Percentiles rank a stretch among this genome's conserved stretches.
Conservation (phyloP, 2,113 vertebrate genomes). For the Phoenicopterus ruber region DNA sequence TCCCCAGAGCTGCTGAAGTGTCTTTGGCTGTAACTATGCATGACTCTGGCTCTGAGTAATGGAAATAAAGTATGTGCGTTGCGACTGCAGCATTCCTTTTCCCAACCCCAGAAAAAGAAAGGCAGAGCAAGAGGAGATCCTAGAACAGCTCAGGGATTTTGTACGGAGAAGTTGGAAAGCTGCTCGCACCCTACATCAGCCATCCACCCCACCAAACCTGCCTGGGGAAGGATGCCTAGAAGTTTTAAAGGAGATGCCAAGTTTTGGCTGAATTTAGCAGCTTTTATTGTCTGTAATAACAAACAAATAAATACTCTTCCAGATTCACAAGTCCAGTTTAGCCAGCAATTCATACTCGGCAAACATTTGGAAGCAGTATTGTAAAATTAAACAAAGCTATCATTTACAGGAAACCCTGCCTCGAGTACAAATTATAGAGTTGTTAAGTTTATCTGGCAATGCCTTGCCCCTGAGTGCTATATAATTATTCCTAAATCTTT, state of each 20-base stretch:
- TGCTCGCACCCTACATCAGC: not conserved
- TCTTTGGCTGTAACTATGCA: constrained; percentile 63
- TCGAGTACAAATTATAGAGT: constrained; percentile 62
- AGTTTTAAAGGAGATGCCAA: not conserved
- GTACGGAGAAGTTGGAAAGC: not conserved
- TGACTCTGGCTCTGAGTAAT: constrained; percentile 68
- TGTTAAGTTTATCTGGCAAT: constrained; percentile 67
- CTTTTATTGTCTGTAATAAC: not conserved
- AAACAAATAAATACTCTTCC: constrained; percentile 40
- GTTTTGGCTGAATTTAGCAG: not conserved
- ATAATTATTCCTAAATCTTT: constrained; percentile 69
- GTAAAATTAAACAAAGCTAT: constrained; percentile 66
- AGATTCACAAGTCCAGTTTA: constrained; percentile 15
- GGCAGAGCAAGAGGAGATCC: not conserved
- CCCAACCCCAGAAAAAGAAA: not conserved
- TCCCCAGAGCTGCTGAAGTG: constrained; percentile 72
- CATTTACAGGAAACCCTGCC: constrained; percentile 69
- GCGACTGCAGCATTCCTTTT: not conserved
- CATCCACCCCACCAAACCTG: not conserved
- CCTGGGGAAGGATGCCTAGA: not conserved
- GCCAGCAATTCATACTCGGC: not conserved
- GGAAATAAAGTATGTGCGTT: constrained; percentile 62
- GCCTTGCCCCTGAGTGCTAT: constrained; percentile 57
- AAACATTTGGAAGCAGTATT: constrained; percentile 61
- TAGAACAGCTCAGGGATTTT: not conserved